These are phyloP conservation scores for Cynaeus angustus DNA, from an alignment of 2,888 invertebrate species.

Conservation along the genomic window DNA sequence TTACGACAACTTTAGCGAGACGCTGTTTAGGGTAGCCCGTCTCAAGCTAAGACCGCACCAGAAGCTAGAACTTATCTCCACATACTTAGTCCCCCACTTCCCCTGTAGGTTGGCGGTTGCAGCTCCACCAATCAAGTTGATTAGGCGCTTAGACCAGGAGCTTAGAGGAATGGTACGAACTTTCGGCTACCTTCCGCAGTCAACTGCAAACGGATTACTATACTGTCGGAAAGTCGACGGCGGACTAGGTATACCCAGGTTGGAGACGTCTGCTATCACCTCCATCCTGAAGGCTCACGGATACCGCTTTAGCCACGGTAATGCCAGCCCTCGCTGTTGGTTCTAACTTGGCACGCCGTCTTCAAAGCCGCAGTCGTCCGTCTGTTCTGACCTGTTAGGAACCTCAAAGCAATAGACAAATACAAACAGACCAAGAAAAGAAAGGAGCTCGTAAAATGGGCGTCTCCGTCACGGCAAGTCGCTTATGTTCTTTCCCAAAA, in stretches of 20 bases:
- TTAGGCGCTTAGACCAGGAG: conserved; percentile 52
- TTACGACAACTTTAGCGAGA: conserved; percentile 31
- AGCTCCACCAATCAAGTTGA: conserved; percentile 10
- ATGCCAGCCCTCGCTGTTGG: too few relatives aligned
- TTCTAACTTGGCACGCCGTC: too few relatives aligned
- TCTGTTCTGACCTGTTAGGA: too few relatives aligned
- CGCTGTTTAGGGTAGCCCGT: conserved; percentile 58
- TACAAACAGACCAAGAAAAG: too few relatives aligned
- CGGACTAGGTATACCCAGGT: conserved; percentile 62
- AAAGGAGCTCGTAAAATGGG: too few relatives aligned
- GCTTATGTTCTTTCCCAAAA: too few relatives aligned
- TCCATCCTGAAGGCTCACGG: too few relatives aligned
- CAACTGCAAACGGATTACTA: conserved; percentile 56
- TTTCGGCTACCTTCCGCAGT: conserved; percentile 60
- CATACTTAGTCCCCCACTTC: conserved; percentile 29
- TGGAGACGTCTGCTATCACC: too few relatives aligned
- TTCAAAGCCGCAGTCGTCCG: too few relatives aligned
- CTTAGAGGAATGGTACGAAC: conserved; percentile 57
- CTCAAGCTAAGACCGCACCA: conserved; percentile 47
- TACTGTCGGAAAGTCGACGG: conserved; percentile 62
- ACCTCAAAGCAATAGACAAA: too few relatives aligned
- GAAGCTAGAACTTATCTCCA: conserved; percentile 30
- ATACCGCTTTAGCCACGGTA: too few relatives aligned
- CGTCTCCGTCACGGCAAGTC: too few relatives aligned
- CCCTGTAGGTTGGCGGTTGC: conserved; percentile 11